Evolutionary conservation across 2,888 invertebrate genomes (phyloP).

Genomic region (Agonopterix alstromeriana): DNA sequence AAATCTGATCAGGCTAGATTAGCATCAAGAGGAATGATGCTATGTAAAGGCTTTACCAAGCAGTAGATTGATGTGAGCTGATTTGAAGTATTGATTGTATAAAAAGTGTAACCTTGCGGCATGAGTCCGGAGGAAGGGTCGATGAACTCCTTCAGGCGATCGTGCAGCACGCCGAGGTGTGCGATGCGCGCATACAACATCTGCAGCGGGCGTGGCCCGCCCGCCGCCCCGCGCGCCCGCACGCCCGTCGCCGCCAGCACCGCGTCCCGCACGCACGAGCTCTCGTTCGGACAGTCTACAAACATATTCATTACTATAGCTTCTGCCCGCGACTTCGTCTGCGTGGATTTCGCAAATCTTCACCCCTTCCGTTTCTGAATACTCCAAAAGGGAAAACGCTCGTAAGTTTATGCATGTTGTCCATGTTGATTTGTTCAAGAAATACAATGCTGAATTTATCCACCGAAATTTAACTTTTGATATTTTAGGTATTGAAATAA

Average conservation of each 20-base stretch:
- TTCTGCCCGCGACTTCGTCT: neutral
- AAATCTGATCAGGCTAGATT: too few species aligned
- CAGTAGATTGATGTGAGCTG: neutral
- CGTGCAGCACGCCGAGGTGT: slow-evolving; percentile 91
- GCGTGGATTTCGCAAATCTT: too few species aligned
- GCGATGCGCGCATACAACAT: slow-evolving; percentile 85
- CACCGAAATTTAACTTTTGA: too few species aligned
- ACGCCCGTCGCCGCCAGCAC: slow-evolving; percentile 94
- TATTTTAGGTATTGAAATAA: too few species aligned
- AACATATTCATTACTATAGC: neutral
- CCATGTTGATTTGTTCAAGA: too few species aligned
- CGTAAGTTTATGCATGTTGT: too few species aligned
- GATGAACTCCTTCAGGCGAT: slow-evolving; percentile 87
- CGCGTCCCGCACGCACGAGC: slow-evolving; percentile 81
- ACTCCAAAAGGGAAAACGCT: too few species aligned
- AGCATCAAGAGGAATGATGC: too few species aligned
- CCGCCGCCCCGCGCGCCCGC: slow-evolving; percentile 80
- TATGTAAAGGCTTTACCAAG: too few species aligned
- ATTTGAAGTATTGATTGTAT: neutral
- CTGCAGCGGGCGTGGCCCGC: slow-evolving; percentile 66
- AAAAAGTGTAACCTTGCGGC: slow-evolving; percentile 62
- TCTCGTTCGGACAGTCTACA: slow-evolving; percentile 37
- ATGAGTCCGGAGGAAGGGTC: slow-evolving; percentile 82
- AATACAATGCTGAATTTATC: too few species aligned
- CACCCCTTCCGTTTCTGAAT: too few species aligned